Conservation (phyloP, 2,113 vertebrate species). For the Microtus richardsoni region DNA sequence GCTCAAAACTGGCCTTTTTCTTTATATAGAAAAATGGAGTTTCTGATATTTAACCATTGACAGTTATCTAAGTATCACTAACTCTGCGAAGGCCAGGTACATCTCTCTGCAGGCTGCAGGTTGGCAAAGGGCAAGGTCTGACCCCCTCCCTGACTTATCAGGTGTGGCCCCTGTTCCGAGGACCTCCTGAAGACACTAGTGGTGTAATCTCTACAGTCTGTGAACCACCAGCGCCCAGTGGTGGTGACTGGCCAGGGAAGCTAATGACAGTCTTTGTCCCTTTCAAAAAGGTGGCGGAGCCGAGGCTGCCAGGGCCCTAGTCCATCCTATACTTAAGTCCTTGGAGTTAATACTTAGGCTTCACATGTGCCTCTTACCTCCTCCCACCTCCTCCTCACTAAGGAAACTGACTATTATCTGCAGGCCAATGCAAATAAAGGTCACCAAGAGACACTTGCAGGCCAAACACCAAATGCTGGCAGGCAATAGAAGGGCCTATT, state of each 20-base stretch:
- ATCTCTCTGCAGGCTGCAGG: not conserved
- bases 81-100: constrained; percentile 10
- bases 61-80: not conserved
- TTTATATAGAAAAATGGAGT: not conserved
- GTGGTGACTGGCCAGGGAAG: not conserved
- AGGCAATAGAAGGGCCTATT: constrained; percentile 4
- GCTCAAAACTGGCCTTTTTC: constrained; percentile 4
- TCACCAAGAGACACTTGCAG: constrained; percentile 71
- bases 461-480: constrained; percentile 54
- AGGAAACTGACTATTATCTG: constrained; percentile 61
- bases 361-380: constrained; percentile 67
- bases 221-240: not conserved
- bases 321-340: constrained; percentile 65
- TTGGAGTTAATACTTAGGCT: constrained; percentile 65
- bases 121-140: not conserved
- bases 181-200: not conserved
- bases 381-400: constrained; percentile 63
- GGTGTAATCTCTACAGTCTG: constrained; percentile 41
- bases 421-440: constrained; percentile 71
- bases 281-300: constrained; percentile 66
- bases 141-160: not conserved
- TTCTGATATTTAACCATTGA: constrained; percentile 48
- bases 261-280: constrained; percentile 54
- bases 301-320: constrained; percentile 53
- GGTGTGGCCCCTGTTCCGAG: constrained; percentile 39